Conservation (phyloP, 2,113 vertebrate genomes). For the Aspidoscelis tigris region DNA sequence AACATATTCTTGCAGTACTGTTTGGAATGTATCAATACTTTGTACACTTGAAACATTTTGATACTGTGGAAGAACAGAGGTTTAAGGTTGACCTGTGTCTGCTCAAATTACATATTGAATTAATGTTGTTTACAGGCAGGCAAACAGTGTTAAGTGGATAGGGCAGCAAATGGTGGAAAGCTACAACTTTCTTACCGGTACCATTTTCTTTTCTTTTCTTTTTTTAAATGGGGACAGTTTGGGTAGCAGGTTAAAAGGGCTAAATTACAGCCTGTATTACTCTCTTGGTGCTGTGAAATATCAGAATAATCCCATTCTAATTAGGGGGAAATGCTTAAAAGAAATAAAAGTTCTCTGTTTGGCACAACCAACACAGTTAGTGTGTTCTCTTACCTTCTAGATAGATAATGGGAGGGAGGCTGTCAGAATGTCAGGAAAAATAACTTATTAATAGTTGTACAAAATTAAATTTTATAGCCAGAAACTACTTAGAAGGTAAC, state of each 20-base stretch:
- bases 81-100: slow-evolving; percentile 71
- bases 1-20: slow-evolving; percentile 66
- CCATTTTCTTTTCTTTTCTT: slow-evolving; percentile 50
- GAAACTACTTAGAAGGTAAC: slow-evolving; percentile 73
- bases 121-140: slow-evolving; percentile 75
- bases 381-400: slow-evolving; percentile 57
- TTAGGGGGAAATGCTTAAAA: slow-evolving; percentile 35
- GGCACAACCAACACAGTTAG: slow-evolving; percentile 55
- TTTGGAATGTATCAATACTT: slow-evolving; percentile 74
- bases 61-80: slow-evolving; percentile 55
- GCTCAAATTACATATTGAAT: slow-evolving; percentile 75
- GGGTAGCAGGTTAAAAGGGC: slow-evolving; percentile 64
- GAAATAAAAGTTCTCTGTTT: slow-evolving; percentile 44
- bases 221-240: slow-evolving; percentile 46
- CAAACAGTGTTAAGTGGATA: slow-evolving; percentile 71
- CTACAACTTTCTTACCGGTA: slow-evolving; percentile 68
- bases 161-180: slow-evolving; percentile 54
- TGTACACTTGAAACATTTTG: slow-evolving; percentile 67
- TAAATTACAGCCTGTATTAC: slow-evolving; percentile 67
- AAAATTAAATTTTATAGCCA: slow-evolving; percentile 61
- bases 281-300: slow-evolving; percentile 73
- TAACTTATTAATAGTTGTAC: slow-evolving; percentile 51
- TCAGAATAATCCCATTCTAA: slow-evolving; percentile 60
- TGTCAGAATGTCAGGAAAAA: slow-evolving; percentile 62
- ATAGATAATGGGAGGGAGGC: slow-evolving; percentile 48